phyloP scores from a whole-genome alignment of 2,888 invertebrate species.

The Dasysyrphus albostriatus region DNA sequence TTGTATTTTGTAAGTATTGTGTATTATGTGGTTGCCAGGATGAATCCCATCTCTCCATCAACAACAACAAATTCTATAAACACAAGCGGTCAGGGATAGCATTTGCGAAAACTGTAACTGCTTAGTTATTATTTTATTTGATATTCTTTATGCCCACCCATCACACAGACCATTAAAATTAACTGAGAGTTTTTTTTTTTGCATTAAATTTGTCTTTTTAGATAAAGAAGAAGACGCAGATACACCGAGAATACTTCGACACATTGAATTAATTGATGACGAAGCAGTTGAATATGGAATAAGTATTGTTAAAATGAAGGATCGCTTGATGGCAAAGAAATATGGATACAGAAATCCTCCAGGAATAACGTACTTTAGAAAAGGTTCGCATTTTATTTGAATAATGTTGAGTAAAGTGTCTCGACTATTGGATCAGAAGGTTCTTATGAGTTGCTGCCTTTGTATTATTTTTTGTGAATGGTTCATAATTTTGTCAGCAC shows the following conservation, averaged over 20 bases:
- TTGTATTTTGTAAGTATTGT: conserved; percentile 93
- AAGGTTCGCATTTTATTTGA: conserved; percentile 84
- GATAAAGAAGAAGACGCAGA: conserved; percentile 93
- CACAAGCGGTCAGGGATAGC: conserved; percentile 53
- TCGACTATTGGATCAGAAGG: neutral
- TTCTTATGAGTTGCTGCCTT: too few relatives aligned
- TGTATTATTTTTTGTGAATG: too few relatives aligned
- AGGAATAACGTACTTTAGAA: conserved; percentile 95
- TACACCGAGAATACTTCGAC: conserved; percentile 91
- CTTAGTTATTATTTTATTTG: conserved; percentile 72
- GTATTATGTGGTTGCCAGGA: conserved; percentile 2
- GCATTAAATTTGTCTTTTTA: conserved; percentile 79
- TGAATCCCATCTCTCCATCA: neutral
- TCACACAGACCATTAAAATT: neutral
- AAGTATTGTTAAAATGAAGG: conserved; percentile 94
- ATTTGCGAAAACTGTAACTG: conserved; percentile 77
- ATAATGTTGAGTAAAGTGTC: neutral
- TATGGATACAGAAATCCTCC: conserved; percentile 95
- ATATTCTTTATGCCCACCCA: neutral
- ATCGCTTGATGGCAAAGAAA: conserved; percentile 96
- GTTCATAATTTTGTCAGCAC: too few relatives aligned
- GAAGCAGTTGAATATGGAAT: conserved; percentile 96
- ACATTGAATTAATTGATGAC: conserved; percentile 95
- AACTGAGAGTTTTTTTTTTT: neutral
- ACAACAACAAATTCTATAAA: conserved; percentile 15